Evolutionary conservation across 2,797 vertebrate genomes (phyloP).

Genomic region (Rhincodon typus): DNA sequence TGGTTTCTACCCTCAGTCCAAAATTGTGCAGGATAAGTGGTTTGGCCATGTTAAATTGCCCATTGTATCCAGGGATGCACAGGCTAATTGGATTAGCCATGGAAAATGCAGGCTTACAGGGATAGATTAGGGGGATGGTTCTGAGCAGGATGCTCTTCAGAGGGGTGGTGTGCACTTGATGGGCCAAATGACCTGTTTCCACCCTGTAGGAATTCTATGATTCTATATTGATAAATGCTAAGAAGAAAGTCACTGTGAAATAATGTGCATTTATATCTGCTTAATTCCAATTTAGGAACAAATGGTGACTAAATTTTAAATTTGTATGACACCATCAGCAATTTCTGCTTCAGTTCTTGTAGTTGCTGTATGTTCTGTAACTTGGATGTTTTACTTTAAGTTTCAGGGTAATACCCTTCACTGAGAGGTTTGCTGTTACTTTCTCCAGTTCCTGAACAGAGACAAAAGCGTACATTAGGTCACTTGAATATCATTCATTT

Average conservation of each 20-base stretch:
- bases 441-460: conserved; percentile 75
- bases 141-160: no score
- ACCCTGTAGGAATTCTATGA: no score
- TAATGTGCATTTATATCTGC: neutral
- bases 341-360: conserved; percentile 70
- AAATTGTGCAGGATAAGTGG: no score
- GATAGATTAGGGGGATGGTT: no score
- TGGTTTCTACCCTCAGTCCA: no score
- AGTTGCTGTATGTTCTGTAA: conserved; percentile 61
- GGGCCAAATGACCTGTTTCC: no score
- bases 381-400: conserved; percentile 54
- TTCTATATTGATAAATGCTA: neutral
- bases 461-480: conserved; percentile 53
- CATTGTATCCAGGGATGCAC: no score
- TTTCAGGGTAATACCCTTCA: no score
- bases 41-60: no score
- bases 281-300: neutral
- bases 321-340: conserved; percentile 65
- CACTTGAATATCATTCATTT: conserved; percentile 48
- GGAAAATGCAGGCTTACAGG: no score
- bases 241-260: neutral
- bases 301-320: conserved; percentile 30
- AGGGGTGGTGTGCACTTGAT: no score
- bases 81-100: no score
- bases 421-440: conserved; percentile 64